Conservation (phyloP, 2,888 invertebrate species). For the Molorchus minor region DNA sequence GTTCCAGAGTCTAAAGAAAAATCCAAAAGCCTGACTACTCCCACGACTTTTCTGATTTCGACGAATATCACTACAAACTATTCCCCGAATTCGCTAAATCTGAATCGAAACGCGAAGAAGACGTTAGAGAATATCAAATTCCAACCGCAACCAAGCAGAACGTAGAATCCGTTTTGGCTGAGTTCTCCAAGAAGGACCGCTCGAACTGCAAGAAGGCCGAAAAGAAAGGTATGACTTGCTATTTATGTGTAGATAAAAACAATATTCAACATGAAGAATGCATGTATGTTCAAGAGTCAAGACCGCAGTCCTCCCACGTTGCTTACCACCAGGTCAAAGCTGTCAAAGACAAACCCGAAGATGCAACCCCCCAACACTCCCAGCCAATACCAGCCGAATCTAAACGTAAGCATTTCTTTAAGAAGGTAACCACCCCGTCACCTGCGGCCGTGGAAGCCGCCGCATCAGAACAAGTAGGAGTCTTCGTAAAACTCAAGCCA, state of each 20-base stretch:
- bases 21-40: too few relatives aligned
- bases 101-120: conserved; percentile 57
- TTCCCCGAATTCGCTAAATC: conserved; percentile 60
- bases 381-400: conserved; percentile 36
- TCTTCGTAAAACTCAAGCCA: conserved; percentile 42
- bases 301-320: conserved; percentile 71
- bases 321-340: conserved; percentile 74
- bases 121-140: conserved; percentile 50
- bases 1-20: too few relatives aligned
- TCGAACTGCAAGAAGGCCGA: conserved; percentile 76
- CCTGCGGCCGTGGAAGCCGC: conserved; percentile 45
- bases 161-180: conserved; percentile 76
- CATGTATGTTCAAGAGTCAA: conserved; percentile 77
- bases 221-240: conserved; percentile 81
- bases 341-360: conserved; percentile 39
- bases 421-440: conserved; percentile 35
- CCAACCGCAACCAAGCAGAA: conserved; percentile 70
- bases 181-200: conserved; percentile 77
- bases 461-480: conserved; percentile 44
- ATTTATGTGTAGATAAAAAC: conserved; percentile 73
- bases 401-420: conserved; percentile 42
- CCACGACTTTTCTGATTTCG: conserved; percentile 65
- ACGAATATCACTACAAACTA: conserved; percentile 62
- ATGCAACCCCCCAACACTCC: too few relatives aligned
- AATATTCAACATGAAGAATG: conserved; percentile 81